phyloP scores from a whole-genome alignment of 2,888 invertebrate species.

The Phytoseiulus persimilis region DNA sequence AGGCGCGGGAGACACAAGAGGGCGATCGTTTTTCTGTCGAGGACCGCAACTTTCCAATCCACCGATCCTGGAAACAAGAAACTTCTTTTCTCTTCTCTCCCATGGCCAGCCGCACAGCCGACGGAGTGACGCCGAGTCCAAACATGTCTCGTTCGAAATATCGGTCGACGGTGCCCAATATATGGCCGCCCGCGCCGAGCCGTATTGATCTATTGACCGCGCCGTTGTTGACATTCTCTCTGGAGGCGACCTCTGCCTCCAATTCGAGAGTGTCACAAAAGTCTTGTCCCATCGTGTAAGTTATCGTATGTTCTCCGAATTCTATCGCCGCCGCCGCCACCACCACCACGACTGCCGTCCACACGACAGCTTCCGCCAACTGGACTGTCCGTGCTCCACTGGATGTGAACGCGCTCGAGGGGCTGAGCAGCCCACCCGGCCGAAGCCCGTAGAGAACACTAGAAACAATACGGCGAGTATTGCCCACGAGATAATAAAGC shows the following conservation, averaged over 20 bases:
- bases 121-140: not conserved
- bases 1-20: not conserved
- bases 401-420: not conserved
- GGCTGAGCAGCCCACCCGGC: not conserved
- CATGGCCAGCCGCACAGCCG: too few species aligned
- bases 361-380: not conserved
- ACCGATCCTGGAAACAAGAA: too few species aligned
- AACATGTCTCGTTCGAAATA: not conserved
- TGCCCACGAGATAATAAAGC: not conserved
- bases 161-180: not conserved
- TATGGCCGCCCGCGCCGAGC: not conserved
- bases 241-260: not conserved
- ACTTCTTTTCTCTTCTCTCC: too few species aligned
- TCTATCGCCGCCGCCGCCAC: not conserved
- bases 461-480: not conserved
- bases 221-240: not conserved
- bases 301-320: not conserved
- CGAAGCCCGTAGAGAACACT: not conserved
- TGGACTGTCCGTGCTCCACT: not conserved
- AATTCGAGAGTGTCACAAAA: not conserved
- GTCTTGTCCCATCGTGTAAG: not conserved
- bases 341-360: not conserved
- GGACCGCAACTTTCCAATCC: not conserved
- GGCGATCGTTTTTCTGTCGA: not conserved
- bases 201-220: not conserved